These are phyloP conservation scores for Neopelma chrysocephalum DNA, from an alignment of 2,797 vertebrate species.

Conservation along the genomic window DNA sequence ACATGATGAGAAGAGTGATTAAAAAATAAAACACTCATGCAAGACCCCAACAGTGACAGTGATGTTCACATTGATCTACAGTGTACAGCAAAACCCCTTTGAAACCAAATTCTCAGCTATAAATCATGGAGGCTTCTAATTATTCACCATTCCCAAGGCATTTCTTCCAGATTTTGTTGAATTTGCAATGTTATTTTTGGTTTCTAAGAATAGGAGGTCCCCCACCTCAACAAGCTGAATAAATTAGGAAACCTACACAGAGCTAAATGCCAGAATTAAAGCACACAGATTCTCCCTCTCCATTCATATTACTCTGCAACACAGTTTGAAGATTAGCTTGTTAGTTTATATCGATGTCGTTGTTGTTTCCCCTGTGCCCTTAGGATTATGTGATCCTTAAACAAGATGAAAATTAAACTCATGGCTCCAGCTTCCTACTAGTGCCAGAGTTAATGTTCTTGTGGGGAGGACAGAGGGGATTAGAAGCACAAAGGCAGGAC, in stretches of 20 bases:
- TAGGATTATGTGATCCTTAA: constrained; percentile 9
- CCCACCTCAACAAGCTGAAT: neutral
- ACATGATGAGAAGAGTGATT: neutral
- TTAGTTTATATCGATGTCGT: neutral
- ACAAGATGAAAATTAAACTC: constrained; percentile 39
- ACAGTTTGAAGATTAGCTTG: neutral
- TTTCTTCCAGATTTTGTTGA: neutral
- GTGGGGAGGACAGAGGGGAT: neutral
- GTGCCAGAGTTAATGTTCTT: neutral
- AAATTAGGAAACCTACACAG: neutral
- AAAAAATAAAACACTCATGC: neutral
- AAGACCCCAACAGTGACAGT: neutral
- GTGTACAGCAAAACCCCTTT: neutral
- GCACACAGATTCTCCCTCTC: neutral
- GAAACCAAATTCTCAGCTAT: neutral
- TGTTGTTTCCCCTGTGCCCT: neutral
- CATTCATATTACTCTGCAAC: neutral
- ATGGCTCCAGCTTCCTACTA: neutral
- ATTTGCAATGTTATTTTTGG: neutral
- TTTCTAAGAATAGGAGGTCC: neutral
- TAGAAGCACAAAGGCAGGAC: neutral
- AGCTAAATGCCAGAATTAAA: neutral
- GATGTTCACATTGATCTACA: neutral
- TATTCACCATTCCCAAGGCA: neutral
- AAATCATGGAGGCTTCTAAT: neutral